Conservation (phyloP, 2,797 vertebrate genomes). For the Gobio occitaniae region DNA sequence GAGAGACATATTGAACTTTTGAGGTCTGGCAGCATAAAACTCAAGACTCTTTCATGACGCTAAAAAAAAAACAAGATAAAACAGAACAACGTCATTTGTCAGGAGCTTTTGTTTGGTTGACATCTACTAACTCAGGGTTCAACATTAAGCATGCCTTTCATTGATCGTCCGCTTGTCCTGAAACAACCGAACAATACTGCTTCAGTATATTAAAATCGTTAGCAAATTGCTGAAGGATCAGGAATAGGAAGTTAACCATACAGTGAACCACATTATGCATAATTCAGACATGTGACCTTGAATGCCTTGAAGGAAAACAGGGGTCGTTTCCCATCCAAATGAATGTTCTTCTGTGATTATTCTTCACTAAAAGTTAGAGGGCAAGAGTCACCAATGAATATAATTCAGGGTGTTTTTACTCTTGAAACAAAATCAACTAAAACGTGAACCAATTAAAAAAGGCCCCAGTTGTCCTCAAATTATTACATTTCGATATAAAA, state of each 20-base stretch:
- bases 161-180: neutral
- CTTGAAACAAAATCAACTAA: neutral
- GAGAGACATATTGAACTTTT: neutral
- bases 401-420: neutral
- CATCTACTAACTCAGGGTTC: neutral
- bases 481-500: neutral
- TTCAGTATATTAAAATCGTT: conserved; percentile 8
- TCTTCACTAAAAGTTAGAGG: neutral
- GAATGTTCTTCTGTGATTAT: conserved; percentile 33
- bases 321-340: conserved; percentile 15
- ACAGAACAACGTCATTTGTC: too few species aligned
- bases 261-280: conserved; percentile 13
- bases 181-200: neutral
- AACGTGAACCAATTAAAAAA: neutral
- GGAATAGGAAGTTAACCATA: neutral
- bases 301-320: conserved; percentile 14
- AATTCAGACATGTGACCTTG: conserved; percentile 29
- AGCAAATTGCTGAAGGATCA: neutral
- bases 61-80: neutral
- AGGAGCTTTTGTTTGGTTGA: neutral
- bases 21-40: neutral
- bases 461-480: neutral
- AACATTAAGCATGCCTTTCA: neutral
- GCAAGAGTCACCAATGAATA: conserved; percentile 28
- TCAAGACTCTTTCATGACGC: neutral